Evolutionary conservation across 2,797 vertebrate species (phyloP).

Genomic region (Xiphophorus birchmanni): DNA sequence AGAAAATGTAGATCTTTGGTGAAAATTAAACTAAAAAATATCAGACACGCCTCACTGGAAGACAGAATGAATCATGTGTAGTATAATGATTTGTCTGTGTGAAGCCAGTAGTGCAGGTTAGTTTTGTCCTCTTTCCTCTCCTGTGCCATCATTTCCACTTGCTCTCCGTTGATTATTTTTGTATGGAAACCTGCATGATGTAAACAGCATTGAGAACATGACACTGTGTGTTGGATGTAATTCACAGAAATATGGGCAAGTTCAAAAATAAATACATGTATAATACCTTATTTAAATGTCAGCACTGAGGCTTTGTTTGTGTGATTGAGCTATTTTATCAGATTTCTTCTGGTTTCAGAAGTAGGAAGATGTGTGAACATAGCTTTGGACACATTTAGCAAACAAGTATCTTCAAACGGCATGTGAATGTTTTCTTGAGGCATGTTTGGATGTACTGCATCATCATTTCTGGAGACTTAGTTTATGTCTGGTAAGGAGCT

Average conservation of each 20-base stretch:
- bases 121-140: not conserved
- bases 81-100: not conserved
- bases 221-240: not conserved
- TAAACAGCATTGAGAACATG: not conserved
- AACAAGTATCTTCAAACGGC: not conserved
- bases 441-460: not conserved
- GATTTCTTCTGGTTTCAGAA: not conserved
- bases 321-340: not conserved
- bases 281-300: not conserved
- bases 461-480: not conserved
- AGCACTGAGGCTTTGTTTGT: not conserved
- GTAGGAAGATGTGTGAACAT: not conserved
- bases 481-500: not conserved
- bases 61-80: not conserved
- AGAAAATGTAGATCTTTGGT: not conserved
- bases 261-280: not conserved
- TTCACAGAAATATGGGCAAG: not conserved
- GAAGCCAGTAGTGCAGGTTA: not conserved
- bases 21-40: too few relatives aligned
- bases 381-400: not conserved
- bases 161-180: not conserved
- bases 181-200: not conserved
- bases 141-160: not conserved
- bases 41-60: not conserved
- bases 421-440: not conserved